A percentile compares a stretch with the other conserved stretches of the same genome.
Evolutionary conservation across 2,113 vertebrate species (phyloP).

Genomic region (Ia io): DNA sequence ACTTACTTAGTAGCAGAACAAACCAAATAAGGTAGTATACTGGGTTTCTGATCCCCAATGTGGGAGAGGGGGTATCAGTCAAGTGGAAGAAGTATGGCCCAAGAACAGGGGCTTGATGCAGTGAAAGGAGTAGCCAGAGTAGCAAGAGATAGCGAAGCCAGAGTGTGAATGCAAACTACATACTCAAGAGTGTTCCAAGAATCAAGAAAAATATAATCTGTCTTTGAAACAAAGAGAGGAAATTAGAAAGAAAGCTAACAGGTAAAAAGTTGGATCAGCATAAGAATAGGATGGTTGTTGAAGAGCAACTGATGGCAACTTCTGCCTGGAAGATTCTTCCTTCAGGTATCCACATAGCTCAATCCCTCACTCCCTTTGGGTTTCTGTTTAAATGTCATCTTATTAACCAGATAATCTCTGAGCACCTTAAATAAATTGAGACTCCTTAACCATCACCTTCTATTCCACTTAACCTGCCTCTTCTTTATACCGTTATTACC

Average conservation of each 20-base stretch:
- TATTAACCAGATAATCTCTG: not conserved
- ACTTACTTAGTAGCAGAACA: not conserved
- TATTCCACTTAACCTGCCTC: not conserved
- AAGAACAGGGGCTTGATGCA: not conserved
- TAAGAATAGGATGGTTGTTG: not conserved
- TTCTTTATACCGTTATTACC: not conserved
- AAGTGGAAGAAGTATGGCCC: not conserved
- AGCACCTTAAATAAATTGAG: not conserved
- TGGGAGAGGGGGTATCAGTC: not conserved
- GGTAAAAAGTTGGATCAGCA: not conserved
- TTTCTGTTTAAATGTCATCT: slow-evolving; percentile 10
- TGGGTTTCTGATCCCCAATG: not conserved
- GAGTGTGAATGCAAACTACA: not conserved
- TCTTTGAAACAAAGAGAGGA: not conserved
- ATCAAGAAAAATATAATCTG: not conserved
- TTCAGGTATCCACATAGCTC: not conserved
- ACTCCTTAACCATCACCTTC: not conserved
- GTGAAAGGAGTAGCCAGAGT: not conserved
- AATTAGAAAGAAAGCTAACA: not conserved
- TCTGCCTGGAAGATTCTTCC: not conserved
- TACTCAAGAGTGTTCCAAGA: not conserved
- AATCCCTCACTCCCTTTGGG: not conserved
- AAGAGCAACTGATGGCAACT: not conserved
- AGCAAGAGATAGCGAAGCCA: not conserved
- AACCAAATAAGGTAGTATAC: not conserved